Base-by-base conservation (phyloP, 2,113 vertebrate species). In the Nanorana parkeri region DNA sequence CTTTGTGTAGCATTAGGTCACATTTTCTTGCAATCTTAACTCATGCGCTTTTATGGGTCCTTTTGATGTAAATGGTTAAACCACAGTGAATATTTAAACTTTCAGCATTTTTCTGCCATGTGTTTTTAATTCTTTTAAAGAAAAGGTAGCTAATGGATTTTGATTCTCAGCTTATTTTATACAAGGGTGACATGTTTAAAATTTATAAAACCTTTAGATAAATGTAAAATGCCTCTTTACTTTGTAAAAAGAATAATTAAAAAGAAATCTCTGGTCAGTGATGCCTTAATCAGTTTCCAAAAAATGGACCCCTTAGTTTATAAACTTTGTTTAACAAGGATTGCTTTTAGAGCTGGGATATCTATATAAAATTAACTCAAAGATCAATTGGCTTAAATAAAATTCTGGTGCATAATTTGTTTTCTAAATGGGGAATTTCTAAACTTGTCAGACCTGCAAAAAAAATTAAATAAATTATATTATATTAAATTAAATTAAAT, bases 121-220 rank as follows among this genome's bases (percentile, higher is more conserved):
- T 92, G 85, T 52, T 89, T 88, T 68, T 56, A 87, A 88, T 89
- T 91, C 71, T 83, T 26, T 84, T 81, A 74, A 87, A 76, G 52
- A 61, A 83, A 68, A 67, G 64, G 72, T 76, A 58, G 71, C 61
- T 83, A 83, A 83, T 83, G 80, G 71, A 66, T 83, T 51, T 66
- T 67, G 63, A 76, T 75, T 68, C 73, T 75, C 68, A 47, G 61
- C 52, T 72, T 76, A 76, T 76, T 83, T n/a, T 76, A 83, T 67
- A 60, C 72, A 66, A 76, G 16, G 72, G 26, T 83, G 80, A 75
- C 71, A 76, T 52, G 15, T 32, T 83, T 83, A 68, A 83, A 74
- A 56, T 21, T 60, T 19, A 47, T 3, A 47, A 68, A 83, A 56
- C 54, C 16, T 58, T 24, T 26, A 75, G 68, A 75, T 36, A 15